Evolutionary conservation across 2,888 invertebrate genomes (phyloP).

Genomic region (Eilema sororculum): DNA sequence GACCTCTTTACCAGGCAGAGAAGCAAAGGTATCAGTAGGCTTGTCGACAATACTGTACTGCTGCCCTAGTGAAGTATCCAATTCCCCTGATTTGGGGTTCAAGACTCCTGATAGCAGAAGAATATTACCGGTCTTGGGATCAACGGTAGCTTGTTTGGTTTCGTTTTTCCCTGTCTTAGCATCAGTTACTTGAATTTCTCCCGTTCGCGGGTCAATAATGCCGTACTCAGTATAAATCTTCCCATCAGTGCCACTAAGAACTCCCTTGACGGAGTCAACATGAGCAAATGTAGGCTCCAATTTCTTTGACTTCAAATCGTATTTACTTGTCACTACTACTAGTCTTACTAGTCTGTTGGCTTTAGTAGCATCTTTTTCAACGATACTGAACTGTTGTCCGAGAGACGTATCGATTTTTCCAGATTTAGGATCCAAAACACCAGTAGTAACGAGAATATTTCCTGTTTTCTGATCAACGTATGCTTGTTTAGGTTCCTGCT

Average conservation of each 20-base stretch:
- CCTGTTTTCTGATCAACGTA: constrained; percentile 91
- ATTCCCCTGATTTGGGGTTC: constrained; percentile 87
- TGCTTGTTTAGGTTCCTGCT: constrained; percentile 89
- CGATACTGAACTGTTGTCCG: constrained; percentile 90
- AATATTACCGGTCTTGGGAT: constrained; percentile 85
- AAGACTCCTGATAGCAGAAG: constrained; percentile 84
- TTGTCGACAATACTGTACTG: constrained; percentile 88
- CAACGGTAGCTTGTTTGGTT: constrained; percentile 76
- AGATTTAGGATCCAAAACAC: constrained; percentile 89
- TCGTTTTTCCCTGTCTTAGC: constrained; percentile 80
- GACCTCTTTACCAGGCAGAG: constrained; percentile 80
- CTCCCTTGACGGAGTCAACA: constrained; percentile 80
- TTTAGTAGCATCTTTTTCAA: constrained; percentile 89
- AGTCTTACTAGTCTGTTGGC: constrained; percentile 88
- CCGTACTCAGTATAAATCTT: constrained; percentile 88
- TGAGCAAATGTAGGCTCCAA: constrained; percentile 85
- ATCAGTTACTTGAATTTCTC: constrained; percentile 79
- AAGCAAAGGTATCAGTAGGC: constrained; percentile 80
- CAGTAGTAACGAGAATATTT: constrained; percentile 88
- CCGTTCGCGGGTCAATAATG: constrained; percentile 88
- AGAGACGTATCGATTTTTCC: constrained; percentile 89
- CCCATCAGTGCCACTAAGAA: constrained; percentile 88
- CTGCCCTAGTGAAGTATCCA: constrained; percentile 86
- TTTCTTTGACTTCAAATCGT: constrained; percentile 85
- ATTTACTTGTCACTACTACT: constrained; percentile 88